A percentile compares a stretch with the other conserved stretches of the same genome.
phyloP scores from a whole-genome alignment of 2,113 vertebrate genomes.

The Urocolius indicus region DNA sequence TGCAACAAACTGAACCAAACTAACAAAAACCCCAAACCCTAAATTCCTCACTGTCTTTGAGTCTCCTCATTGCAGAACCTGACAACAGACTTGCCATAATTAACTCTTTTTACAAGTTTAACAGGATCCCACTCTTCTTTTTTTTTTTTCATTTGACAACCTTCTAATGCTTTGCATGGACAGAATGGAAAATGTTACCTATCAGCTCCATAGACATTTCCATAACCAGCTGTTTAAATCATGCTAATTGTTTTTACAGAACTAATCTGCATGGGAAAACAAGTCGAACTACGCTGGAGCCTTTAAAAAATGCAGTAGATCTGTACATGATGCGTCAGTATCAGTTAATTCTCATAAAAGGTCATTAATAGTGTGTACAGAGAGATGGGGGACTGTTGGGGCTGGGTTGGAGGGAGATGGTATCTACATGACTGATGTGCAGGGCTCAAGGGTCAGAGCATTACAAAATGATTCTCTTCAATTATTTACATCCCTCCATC shows the following conservation, averaged over 20 bases:
- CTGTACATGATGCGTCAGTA: background rate
- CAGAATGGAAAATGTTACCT: accelerated
- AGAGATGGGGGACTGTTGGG: background rate
- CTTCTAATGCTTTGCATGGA: background rate
- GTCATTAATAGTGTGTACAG: background rate
- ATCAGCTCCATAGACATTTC: background rate
- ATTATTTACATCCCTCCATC: constrained; percentile 74
- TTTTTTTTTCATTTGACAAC: background rate
- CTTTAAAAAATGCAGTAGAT: constrained; percentile 23
- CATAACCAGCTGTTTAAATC: background rate
- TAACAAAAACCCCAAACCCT: accelerated
- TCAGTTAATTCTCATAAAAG: constrained; percentile 70
- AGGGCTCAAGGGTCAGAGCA: constrained; percentile 63
- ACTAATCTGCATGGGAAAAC: background rate
- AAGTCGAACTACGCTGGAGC: background rate
- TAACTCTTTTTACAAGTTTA: background rate
- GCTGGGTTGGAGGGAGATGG: background rate
- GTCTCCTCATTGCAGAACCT: background rate
- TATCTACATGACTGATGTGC: constrained; percentile 65
- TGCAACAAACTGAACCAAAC: background rate
- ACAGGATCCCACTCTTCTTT: background rate
- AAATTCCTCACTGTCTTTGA: background rate
- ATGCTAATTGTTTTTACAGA: background rate
- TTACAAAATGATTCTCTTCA: constrained; percentile 77
- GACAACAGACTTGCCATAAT: background rate